These are phyloP conservation scores for Panthera tigris DNA, from an alignment of 2,113 vertebrate species.

Conservation along the genomic window DNA sequence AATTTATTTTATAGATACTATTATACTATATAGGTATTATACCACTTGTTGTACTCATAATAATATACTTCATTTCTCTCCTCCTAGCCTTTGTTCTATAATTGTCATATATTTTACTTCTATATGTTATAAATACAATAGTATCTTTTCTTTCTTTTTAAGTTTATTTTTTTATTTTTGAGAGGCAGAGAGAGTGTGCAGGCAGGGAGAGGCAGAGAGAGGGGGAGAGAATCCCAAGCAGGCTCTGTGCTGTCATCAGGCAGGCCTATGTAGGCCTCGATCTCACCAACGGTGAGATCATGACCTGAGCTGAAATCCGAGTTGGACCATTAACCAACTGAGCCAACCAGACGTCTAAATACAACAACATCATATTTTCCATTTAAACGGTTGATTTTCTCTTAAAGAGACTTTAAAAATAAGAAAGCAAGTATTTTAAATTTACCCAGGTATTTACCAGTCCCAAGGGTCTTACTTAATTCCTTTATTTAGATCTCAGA, in stretches of 20 bases:
- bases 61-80: neutral
- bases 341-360: neutral
- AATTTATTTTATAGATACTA: too few relatives aligned
- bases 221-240: too few relatives aligned
- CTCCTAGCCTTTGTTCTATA: neutral
- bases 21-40: neutral
- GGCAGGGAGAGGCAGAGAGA: too few relatives aligned
- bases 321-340: too few relatives aligned
- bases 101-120: neutral
- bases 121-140: neutral
- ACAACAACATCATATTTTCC: neutral
- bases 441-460: neutral
- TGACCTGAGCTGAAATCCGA: too few relatives aligned
- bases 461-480: neutral
- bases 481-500: neutral
- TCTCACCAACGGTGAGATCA: too few relatives aligned
- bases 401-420: neutral
- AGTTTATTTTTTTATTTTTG: too few relatives aligned
- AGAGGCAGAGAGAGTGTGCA: too few relatives aligned
- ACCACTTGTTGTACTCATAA: neutral
- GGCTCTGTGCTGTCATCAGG: too few relatives aligned
- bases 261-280: too few relatives aligned
- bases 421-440: neutral
- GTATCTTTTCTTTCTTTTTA: neutral
- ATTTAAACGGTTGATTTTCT: neutral